Conservation (phyloP, 2,113 vertebrate species). For the Hystrix cristata region DNA sequence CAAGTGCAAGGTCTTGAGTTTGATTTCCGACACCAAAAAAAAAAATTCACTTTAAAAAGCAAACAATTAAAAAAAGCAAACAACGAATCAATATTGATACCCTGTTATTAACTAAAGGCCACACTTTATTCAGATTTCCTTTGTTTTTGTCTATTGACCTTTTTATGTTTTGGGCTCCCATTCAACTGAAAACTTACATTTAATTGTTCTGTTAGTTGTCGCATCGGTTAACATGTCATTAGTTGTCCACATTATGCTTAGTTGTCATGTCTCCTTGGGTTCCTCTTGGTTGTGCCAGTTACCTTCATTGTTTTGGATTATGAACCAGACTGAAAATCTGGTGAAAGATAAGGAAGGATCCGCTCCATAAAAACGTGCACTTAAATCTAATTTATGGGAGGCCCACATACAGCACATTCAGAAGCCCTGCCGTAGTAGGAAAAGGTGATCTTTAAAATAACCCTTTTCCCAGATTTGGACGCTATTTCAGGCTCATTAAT, state of each 20-base stretch:
- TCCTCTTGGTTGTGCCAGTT: conserved; percentile 32
- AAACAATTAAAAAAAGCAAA: neutral
- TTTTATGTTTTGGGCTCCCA: conserved; percentile 29
- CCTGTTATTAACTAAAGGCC: conserved; percentile 18
- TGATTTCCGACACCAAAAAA: too few species aligned
- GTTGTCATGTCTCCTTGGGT: neutral
- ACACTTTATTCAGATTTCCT: conserved; percentile 31
- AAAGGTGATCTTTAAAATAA: conserved; percentile 18
- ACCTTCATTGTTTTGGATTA: neutral
- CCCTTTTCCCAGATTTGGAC: neutral
- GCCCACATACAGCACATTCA: neutral
- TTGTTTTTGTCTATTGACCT: neutral
- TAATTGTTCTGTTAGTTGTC: conserved; percentile 6
- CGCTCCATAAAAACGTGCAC: neutral
- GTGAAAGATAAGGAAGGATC: neutral
- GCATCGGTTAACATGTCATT: neutral
- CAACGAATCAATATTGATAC: neutral
- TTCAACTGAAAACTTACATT: conserved; percentile 23
- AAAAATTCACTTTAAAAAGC: too few species aligned
- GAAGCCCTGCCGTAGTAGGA: neutral
- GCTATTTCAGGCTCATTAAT: neutral
- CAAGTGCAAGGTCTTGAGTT: too few species aligned
- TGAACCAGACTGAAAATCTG: conserved; percentile 51
- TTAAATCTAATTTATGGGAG: conserved; percentile 30
- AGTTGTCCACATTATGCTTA: conserved; percentile 38